Evolutionary conservation across 2,113 vertebrate species (phyloP).

Genomic region (Cebus imitator): DNA sequence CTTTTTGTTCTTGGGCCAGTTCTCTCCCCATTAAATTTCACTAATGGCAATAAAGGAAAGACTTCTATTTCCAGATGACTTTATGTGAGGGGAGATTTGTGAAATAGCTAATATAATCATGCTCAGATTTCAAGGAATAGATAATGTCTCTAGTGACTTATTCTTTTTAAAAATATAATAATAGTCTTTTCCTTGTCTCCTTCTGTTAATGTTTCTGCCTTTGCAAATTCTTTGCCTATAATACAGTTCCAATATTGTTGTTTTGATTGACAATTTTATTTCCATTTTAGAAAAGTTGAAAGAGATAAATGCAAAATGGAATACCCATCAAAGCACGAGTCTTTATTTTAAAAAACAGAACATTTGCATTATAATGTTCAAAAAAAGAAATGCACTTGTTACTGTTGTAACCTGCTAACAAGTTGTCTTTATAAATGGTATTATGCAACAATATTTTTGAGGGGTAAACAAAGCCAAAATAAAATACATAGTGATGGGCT

Average conservation of each 20-base stretch:
- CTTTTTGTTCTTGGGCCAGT: background rate
- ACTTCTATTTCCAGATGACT: slow-evolving; percentile 21
- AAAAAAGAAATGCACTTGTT: background rate
- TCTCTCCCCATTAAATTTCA: slow-evolving; percentile 29
- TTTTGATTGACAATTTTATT: slow-evolving; percentile 71
- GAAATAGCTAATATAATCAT: slow-evolving; percentile 26
- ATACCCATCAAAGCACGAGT: slow-evolving; percentile 27
- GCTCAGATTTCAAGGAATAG: slow-evolving; percentile 33
- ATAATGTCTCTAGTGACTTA: slow-evolving; percentile 32
- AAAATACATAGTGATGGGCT: slow-evolving; percentile 36
- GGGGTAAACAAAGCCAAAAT: slow-evolving; percentile 56
- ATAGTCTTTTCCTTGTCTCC: slow-evolving; percentile 35
- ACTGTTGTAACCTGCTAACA: slow-evolving; percentile 50
- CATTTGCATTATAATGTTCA: slow-evolving; percentile 45
- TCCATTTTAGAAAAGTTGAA: slow-evolving; percentile 45
- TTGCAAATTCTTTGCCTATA: slow-evolving; percentile 45
- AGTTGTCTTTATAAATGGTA: slow-evolving; percentile 46
- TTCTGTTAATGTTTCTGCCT: slow-evolving; percentile 50
- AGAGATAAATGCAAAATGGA: slow-evolving; percentile 53
- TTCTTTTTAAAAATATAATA: slow-evolving; percentile 39
- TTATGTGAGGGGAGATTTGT: slow-evolving; percentile 24
- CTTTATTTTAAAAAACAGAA: slow-evolving; percentile 54
- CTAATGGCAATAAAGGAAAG: background rate
- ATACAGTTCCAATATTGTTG: slow-evolving; percentile 46
- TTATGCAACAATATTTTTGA: slow-evolving; percentile 50